Evolutionary conservation across 1,140 invertebrate species (phyloP), one percentile per base, ranked within the genome.

Genomic region (Uloborus diversus): DNA sequence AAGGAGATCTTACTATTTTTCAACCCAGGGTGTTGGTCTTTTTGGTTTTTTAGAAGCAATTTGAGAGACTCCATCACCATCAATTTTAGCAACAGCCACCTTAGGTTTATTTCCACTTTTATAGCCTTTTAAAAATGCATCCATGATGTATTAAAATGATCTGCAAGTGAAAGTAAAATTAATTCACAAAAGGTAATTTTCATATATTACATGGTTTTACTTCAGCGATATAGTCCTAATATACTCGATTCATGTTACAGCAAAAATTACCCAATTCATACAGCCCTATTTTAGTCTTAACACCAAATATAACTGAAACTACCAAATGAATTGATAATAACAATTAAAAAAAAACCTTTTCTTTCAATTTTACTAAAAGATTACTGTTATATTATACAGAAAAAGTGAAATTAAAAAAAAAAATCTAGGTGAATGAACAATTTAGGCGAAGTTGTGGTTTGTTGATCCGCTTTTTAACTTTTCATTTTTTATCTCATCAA

Each of bases 1-100:
- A n/a, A n/a, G n/a, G n/a, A 14, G 59, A 37, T 86, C 89, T 88
- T 89, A 94, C 93, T 96, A 96, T 94, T 96, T 96, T 87, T 96
- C 94, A 65, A 96, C 94, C 94, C 94, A 96, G 83, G 94, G 94
- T 37, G 91, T 89, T 32, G 90, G 53, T 66, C 51, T 78, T 47
- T 78, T 78, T 5, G 47, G 27, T 78, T 57, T 78, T 35, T 78
- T 78, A 23, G 35, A 61, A 47, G 56, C n/a, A n/a, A n/a, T n/a
- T 30, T n/a, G 62, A 14, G 73, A 23, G 27, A 30, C 25, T 11
- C 17, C 4, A 2, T 17, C 3, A 20, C 28, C 68, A 61, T 73
- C 69, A 47, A 7, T 61, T 25, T 62, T 35, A n/a, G 30, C 20
- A 28, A 23, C 42, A 20, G 30, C 14, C 9, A 20, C 23, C 23